Evolutionary conservation across 2,797 vertebrate species (phyloP), one percentile per base, ranked within the genome.

Genomic region (Acipenser ruthenus): DNA sequence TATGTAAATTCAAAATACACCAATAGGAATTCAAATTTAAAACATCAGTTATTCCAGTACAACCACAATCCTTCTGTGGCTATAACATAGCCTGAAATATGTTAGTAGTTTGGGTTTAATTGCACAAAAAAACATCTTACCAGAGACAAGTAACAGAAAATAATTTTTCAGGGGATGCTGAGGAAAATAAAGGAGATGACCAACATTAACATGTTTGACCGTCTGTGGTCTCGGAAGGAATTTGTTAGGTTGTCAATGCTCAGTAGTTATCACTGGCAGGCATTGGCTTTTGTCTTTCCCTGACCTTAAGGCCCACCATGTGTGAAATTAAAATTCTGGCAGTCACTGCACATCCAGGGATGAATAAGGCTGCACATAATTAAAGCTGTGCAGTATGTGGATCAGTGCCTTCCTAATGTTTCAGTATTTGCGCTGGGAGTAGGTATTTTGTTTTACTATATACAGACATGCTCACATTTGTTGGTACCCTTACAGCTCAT

Each of bases 261-360:
- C 18, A 48, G 60, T 62, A 48, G 60, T 62, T 62, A 48, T 62
- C 60, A 62, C 37, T 62, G 18, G 47, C 60, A 15, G 60, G 15
- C 13, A 62, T 47, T 62, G 13, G 15, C 4, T 37, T 62, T 62
- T 62, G 60, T 18, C 60, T 62, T 62, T 62, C 8, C 60, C 47
- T 62, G 60, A 62, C 60, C 60, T 62, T 62, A 62, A 62, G 60
- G 3, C 60, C 47, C 18, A 10, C 60, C 60, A 62, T 62, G 60
- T 62, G 60, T 62, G 60, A 62, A 62, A 62, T 62, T 62, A 62
- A 62, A 62, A 62, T 48, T n/a, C 60, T 62, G 18, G 60, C n/a
- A 62, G 60, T 48, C 60, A 62, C 2, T 37, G 15, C 9, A 55
- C 53, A 55, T n/a, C 53, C 53, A 55, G 9, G 6, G 37, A 62